phyloP scores from a whole-genome alignment of 2,888 invertebrate species.

The Drosophila merina region DNA sequence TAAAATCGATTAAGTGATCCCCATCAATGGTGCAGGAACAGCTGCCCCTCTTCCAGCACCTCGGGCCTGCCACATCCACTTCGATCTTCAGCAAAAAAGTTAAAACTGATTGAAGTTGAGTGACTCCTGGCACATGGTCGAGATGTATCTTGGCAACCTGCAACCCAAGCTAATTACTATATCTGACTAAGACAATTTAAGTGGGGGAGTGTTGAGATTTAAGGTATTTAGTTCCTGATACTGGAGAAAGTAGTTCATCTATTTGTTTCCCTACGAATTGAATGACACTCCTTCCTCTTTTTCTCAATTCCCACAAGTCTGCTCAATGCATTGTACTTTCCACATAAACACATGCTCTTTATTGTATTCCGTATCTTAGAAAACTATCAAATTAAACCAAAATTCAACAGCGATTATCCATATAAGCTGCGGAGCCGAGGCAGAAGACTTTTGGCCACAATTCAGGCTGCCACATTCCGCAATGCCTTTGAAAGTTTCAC shows the following conservation, averaged over 20 bases:
- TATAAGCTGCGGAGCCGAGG: slow-evolving; percentile 19
- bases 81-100: slow-evolving; percentile 2
- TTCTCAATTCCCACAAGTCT: neutral
- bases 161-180: slow-evolving; percentile 26
- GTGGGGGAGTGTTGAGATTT: neutral
- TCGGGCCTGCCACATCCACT: slow-evolving; percentile 21
- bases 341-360: slow-evolving; percentile 8
- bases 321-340: slow-evolving; percentile 7
- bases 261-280: neutral
- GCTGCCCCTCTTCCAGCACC: slow-evolving; percentile 14
- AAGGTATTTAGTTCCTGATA: neutral
- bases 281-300: neutral
- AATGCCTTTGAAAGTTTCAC: slow-evolving; percentile 42
- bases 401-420: slow-evolving; percentile 33
- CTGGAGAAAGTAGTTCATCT: neutral
- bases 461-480: slow-evolving; percentile 27
- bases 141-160: slow-evolving; percentile 25
- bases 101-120: slow-evolving; percentile 29
- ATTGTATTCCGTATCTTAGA: neutral
- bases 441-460: slow-evolving; percentile 11
- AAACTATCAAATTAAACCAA: slow-evolving; percentile 19
- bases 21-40: slow-evolving; percentile 46
- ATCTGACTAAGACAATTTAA: slow-evolving; percentile 10
- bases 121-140: slow-evolving; percentile 25
- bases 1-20: slow-evolving; percentile 80